These are phyloP conservation scores for Limnephilus rhombicus DNA, from an alignment of 2,888 invertebrate species.

Conservation along the genomic window DNA sequence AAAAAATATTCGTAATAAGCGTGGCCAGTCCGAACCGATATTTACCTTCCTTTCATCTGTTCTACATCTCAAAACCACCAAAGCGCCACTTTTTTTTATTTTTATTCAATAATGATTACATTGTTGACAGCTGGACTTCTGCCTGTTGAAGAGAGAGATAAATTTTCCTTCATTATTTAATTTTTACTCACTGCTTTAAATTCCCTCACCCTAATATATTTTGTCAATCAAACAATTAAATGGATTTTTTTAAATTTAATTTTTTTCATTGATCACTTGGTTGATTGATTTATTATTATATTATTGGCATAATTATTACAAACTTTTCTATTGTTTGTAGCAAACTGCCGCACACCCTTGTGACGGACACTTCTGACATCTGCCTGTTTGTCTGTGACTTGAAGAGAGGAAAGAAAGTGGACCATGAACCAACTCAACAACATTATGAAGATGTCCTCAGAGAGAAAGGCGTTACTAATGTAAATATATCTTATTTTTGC, in stretches of 20 bases:
- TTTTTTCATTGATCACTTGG: neutral
- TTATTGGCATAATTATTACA: neutral
- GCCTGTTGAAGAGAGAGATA: too few relatives aligned
- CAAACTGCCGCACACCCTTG: slow-evolving; percentile 79
- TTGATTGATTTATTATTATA: too few relatives aligned
- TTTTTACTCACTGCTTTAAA: too few relatives aligned
- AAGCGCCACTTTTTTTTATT: too few relatives aligned
- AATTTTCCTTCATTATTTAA: neutral
- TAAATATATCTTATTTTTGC: slow-evolving; percentile 69
- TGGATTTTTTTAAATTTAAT: neutral
- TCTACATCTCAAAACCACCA: too few relatives aligned
- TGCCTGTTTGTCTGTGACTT: slow-evolving; percentile 89
- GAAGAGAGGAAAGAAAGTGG: slow-evolving; percentile 82
- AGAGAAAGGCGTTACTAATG: slow-evolving; percentile 79
- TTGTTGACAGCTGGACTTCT: too few relatives aligned
- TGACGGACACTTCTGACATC: slow-evolving; percentile 83
- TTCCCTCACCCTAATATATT: too few relatives aligned
- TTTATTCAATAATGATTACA: too few relatives aligned
- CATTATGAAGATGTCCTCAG: slow-evolving; percentile 84
- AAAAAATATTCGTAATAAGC: too few relatives aligned
- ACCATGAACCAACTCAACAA: slow-evolving; percentile 86
- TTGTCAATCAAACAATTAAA: too few relatives aligned
- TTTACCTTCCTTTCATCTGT: too few relatives aligned
- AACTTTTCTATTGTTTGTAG: slow-evolving; percentile 68
- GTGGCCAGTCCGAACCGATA: too few relatives aligned